Conservation (phyloP, 2,797 vertebrate genomes). For the Tinamus major region DNA sequence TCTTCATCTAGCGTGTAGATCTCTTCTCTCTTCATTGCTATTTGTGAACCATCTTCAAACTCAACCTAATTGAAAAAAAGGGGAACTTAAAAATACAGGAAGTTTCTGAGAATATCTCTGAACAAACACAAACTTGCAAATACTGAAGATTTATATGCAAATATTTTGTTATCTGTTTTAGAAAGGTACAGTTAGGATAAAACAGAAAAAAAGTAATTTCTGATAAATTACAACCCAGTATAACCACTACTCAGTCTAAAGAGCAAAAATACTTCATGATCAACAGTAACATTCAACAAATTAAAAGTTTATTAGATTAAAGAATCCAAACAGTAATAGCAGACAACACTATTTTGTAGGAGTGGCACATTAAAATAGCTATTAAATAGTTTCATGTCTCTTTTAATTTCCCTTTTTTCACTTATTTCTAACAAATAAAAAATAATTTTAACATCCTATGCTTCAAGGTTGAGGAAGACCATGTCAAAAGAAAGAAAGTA, state of each 20-base stretch:
- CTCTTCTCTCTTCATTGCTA: slow-evolving; percentile 93
- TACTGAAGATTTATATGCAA: neutral
- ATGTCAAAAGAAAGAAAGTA: slow-evolving; percentile 62
- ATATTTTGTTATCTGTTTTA: neutral
- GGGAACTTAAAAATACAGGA: neutral
- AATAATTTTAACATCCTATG: slow-evolving; percentile 61
- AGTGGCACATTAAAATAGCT: slow-evolving; percentile 2
- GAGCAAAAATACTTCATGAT: slow-evolving; percentile 11
- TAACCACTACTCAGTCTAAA: neutral
- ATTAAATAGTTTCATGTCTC: slow-evolving; percentile 1
- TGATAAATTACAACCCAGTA: neutral
- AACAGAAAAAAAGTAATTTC: neutral
- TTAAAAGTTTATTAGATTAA: neutral
- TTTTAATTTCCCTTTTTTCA: slow-evolving; percentile 58
- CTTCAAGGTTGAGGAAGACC: slow-evolving; percentile 61
- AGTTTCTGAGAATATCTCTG: neutral
- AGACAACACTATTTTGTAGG: neutral
- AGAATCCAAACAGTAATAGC: neutral
- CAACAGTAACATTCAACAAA: neutral
- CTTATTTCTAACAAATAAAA: slow-evolving; percentile 46
- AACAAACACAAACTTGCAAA: neutral
- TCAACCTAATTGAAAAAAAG: slow-evolving; percentile 84
- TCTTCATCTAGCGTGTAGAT: slow-evolving; percentile 96
- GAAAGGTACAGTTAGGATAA: neutral
- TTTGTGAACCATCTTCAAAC: slow-evolving; percentile 98